Evolutionary conservation across 2,797 vertebrate genomes (phyloP), one percentile per base, ranked within the genome.

Genomic region (Phyllotis vaccarum): DNA sequence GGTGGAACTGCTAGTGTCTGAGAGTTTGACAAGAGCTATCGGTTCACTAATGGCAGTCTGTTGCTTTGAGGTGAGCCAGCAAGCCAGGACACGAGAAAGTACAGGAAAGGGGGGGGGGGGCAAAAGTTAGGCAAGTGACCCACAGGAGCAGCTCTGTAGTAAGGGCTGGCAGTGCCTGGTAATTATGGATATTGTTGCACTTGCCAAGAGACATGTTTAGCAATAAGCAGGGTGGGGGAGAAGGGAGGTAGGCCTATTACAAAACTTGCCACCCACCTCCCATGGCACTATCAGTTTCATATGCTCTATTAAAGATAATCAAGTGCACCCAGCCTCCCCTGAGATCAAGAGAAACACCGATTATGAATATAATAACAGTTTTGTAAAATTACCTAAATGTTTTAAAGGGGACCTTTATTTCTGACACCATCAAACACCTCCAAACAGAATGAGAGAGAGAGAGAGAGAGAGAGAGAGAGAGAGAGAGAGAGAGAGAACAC

Each of bases 271-370:
- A 94, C 97, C 96, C 95, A 95, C 92, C 93, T 97, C 93, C 81
- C 90, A 83, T 27, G 89, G 97, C 94, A 96, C 70, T 97, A 96
- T 96, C 95, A 95, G 96, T 83, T 96, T 95, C 97, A 90, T 80
- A 68, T 2, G 66, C 85, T 91, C 95, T 95, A 96, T 97, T 97
- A 96, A 97, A 97, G 96, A 96, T 94, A 97, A 97, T 97, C 97
- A 97, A 97, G 95, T 89, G 95, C 79, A 80, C 87, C 94, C 58
- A 95, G 95, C 93, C 96, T 97, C 97, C 97, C 94, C 94, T 92
- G 97, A 98, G 97, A 98, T 97, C 95, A 97, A 97, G 96, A 97
- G 89, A 96, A 85, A 94, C 37, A 46, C 87, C 96, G 95, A 97
- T 96, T 95, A 97, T 94, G 92, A 96, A 97, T 96, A 97, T 97